phyloP scores from a whole-genome alignment of 2,797 vertebrate genomes.

The Acrossocheilus wenchowensis region DNA sequence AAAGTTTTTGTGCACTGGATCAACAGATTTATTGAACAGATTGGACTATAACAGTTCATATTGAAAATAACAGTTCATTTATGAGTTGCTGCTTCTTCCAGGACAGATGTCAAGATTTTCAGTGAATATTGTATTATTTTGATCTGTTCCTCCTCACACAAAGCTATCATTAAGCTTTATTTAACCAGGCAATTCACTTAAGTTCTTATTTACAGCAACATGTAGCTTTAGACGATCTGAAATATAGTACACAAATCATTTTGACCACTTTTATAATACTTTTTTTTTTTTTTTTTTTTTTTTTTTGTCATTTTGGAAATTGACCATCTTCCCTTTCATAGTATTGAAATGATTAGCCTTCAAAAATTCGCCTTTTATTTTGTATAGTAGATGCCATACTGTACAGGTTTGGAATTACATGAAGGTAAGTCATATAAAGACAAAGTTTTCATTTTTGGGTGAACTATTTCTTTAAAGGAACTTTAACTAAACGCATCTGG shows the following conservation, averaged over 20 bases:
- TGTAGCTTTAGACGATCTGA: neutral
- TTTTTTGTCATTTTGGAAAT: neutral
- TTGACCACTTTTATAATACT: neutral
- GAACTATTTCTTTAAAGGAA: neutral
- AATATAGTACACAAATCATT: neutral
- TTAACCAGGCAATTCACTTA: neutral
- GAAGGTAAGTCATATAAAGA: neutral
- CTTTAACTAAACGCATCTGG: neutral
- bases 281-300: neutral
- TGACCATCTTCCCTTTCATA: neutral
- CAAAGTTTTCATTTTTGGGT: neutral
- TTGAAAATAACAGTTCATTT: neutral
- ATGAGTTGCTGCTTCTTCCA: neutral
- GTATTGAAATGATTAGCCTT: neutral
- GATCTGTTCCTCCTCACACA: neutral
- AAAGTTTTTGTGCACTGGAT: neutral
- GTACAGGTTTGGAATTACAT: neutral
- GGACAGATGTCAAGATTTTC: neutral
- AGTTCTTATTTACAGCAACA: neutral
- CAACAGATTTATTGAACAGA: neutral
- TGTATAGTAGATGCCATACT: neutral
- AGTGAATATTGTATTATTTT: neutral
- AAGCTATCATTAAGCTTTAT: neutral
- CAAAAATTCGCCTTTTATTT: neutral
- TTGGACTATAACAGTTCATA: neutral